These are phyloP conservation scores for Marcusenius ussheri DNA, from an alignment of 2,113 vertebrate species.

Conservation along the genomic window DNA sequence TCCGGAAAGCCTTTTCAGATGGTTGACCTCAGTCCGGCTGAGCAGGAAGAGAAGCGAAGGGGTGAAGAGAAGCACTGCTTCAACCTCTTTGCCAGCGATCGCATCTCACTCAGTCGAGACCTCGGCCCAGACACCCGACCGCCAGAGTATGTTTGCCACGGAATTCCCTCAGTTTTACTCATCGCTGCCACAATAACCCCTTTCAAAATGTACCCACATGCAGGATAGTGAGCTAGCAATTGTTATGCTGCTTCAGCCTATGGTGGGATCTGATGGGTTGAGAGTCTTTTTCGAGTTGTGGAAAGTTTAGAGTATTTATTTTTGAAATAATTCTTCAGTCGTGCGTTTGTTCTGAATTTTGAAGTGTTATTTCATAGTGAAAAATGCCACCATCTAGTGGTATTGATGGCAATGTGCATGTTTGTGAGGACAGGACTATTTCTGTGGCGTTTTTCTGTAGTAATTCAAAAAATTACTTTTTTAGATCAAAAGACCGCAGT, in stretches of 20 bases:
- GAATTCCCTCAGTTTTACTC: background rate
- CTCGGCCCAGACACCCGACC: slow-evolving; percentile 93
- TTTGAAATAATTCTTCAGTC: background rate
- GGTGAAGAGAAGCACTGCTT: slow-evolving; percentile 95
- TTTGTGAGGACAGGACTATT: background rate
- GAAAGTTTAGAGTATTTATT: background rate
- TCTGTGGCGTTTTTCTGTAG: background rate
- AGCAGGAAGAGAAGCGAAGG: slow-evolving; percentile 81
- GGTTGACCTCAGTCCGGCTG: slow-evolving; percentile 65
- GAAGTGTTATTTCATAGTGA: background rate
- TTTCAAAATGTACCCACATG: background rate
- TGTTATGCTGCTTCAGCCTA: background rate
- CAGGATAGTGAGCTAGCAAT: background rate
- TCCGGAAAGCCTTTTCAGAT: slow-evolving; percentile 80
- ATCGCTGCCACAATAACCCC: background rate
- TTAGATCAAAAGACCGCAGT: slow-evolving; percentile 22
- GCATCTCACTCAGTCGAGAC: slow-evolving; percentile 89
- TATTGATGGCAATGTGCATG: background rate
- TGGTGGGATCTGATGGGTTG: background rate
- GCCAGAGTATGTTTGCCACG: slow-evolving; percentile 78
- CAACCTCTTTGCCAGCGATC: slow-evolving; percentile 90
- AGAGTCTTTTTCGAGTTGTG: background rate
- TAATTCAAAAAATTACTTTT: slow-evolving; percentile 15
- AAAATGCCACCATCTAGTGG: slow-evolving; percentile 39
- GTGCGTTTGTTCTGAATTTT: background rate